Conservation (phyloP, 2,113 vertebrate species). For the Silurus glanis region DNA sequence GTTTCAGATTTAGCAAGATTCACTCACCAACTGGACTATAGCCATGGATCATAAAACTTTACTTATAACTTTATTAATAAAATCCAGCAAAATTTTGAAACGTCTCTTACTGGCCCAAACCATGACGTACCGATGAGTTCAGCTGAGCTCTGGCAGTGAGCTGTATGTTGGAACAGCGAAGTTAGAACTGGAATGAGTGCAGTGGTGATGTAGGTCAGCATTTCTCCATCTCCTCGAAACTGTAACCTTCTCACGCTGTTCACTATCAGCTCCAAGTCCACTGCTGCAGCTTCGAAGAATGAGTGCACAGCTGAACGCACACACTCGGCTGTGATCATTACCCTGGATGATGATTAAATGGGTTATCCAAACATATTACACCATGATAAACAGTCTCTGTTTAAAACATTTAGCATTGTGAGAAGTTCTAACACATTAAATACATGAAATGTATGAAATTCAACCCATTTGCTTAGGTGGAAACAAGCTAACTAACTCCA, state of each 20-base stretch:
- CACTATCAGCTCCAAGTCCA: slow-evolving; percentile 85
- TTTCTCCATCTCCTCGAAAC: slow-evolving; percentile 78
- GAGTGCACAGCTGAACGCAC: slow-evolving; percentile 78
- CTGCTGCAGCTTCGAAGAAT: slow-evolving; percentile 85
- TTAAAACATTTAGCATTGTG: neutral
- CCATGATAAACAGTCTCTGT: neutral
- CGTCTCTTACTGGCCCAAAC: neutral
- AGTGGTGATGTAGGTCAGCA: slow-evolving; percentile 83
- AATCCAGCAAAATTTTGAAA: neutral
- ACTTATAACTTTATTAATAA: neutral
- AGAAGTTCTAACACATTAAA: neutral
- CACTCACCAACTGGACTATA: neutral
- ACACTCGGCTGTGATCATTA: slow-evolving; percentile 77
- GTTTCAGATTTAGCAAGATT: neutral
- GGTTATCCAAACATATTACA: neutral
- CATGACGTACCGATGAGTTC: slow-evolving; percentile 82
- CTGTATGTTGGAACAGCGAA: slow-evolving; percentile 87
- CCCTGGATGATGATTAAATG: slow-evolving; percentile 64
- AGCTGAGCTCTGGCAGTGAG: slow-evolving; percentile 80
- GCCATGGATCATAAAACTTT: neutral
- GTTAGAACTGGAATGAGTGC: slow-evolving; percentile 86
- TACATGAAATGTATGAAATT: no score
- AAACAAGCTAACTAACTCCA: neutral
- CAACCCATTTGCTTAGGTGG: neutral
- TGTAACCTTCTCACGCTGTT: slow-evolving; percentile 78